Base-by-base conservation (phyloP, 2,888 invertebrate species). In the Cryptophagus acutangulus region DNA sequence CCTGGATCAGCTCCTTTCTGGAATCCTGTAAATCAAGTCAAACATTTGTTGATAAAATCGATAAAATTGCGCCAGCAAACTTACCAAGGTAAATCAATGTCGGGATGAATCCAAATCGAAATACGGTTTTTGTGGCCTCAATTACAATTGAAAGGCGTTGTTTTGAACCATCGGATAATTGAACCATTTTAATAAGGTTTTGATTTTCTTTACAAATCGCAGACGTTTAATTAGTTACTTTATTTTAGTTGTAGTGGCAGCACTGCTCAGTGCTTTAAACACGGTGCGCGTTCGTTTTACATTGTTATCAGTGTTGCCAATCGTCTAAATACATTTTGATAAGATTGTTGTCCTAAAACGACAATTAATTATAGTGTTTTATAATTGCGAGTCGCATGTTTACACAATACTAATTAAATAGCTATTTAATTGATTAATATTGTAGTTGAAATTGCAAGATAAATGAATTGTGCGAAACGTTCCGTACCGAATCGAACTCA, bases 51-150 rank as follows among this genome's bases (percentile, higher is more conserved):
- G 26, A 20, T 6, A 6, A 6, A 20, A 20, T 5, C 20, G 20
- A 20, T 20, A 20, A 6, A 12, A 12, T 4, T 26, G n/a, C 12
- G 26, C 9, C n/a, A 26, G 12, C n/a, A 8, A 12, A 26, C 26
- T 12, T 70, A 80, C 84, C 84, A 66, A 84, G 66, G 66, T 80
- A 84, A 10, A 84, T 60, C 16, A 84, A 77, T 25, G 78, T 72
- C 1, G 84, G 84, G 43, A 84, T 78, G 49, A 83, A 84, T 29
- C 81, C 82, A 75, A 79, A 82, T 55, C 82, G 82, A 51, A 83
- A 82, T 39, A 76, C 69, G 1, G 76, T 76, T 65, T 80, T 81
- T 6, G 73, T 72, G 1, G 76, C 48, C 30, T 74, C 74, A 31
- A 82, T 67, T 4, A 84, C 77, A 17, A 76, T 65, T 20, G 74